phyloP scores from a whole-genome alignment of 2,797 vertebrate species.

The Phaenicophaeus curvirostris region DNA sequence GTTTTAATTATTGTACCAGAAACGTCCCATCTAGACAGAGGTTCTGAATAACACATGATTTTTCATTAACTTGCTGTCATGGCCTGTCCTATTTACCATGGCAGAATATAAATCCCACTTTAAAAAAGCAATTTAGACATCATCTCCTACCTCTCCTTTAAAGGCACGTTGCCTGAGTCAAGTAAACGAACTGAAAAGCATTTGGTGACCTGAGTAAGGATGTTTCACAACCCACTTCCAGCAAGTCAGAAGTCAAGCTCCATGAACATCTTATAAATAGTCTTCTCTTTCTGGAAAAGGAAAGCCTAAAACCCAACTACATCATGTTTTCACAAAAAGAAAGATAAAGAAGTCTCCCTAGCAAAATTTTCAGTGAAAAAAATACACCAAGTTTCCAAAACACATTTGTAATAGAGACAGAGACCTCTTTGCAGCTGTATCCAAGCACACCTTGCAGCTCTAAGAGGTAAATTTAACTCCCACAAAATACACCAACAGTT shows the following conservation, averaged over 20 bases:
- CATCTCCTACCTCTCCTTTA: neutral
- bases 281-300: neutral
- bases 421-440: neutral
- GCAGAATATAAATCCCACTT: neutral
- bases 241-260: neutral
- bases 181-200: neutral
- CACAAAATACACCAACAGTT: neutral
- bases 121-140: neutral
- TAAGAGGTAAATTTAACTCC: neutral
- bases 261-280: neutral
- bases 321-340: neutral
- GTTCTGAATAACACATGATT: neutral
- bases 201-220: neutral
- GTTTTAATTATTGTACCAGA: neutral
- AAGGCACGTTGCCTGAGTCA: neutral
- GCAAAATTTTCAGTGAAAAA: neutral
- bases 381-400: neutral
- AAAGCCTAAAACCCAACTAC: neutral
- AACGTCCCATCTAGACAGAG: neutral
- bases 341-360: neutral
- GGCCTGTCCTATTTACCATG: neutral
- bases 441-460: neutral
- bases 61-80: neutral
- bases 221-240: neutral
- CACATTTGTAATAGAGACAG: neutral